Base-by-base conservation (phyloP, 1,140 invertebrate genomes). In the Dendrolimus punctatus region DNA sequence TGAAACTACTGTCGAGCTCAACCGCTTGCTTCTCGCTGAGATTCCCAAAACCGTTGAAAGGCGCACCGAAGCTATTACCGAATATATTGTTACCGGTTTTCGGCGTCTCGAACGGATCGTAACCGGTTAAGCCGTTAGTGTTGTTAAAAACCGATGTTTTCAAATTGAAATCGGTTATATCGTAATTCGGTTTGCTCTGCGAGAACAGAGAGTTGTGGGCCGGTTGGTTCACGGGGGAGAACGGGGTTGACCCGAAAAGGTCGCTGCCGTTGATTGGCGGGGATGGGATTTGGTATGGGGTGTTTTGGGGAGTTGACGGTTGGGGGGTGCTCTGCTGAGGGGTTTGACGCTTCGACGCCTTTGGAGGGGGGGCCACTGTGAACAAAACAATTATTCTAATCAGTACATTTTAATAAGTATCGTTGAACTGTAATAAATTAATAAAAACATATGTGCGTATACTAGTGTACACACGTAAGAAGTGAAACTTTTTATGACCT, bases 281-380 rank as follows among this genome's bases (percentile, higher is more conserved):
- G 80, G 39, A 87, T 82, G 58, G 43, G 23, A 23, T 86, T 85
- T 53, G 76, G 47, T 43, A 9, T 6, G 10, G 9, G 9, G 49
- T 23, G 7, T 8, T 2, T 39, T 45, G 50, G 4, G 8, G 42
- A 5, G 7, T 6, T 51, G 40, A 23, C 23, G 1, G 23, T 23
- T 23, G 23, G 55, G 88, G 87, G 66, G 6, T 56, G 53, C n/a
- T 6, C 37, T 63, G 54, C 10, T 58, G 69, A 5, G 71, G 64
- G 40, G 80, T 62, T 51, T 90, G 90, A 53, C 91, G 88, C 76
- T 90, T 90, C 5, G 91, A 90, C 7, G 92, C 89, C 80, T 94
- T 94, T 56, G 93, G 93, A 59, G 94, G 94, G 60, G 94, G 94
- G 6, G 93, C 93, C 88, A 95, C 93, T 95, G 73, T 5, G 89